A percentile compares a stretch with the other conserved stretches of the same genome.
These are phyloP conservation scores for Sphinx pinastri DNA, from an alignment of 2,888 invertebrate species.

Conservation along the genomic window DNA sequence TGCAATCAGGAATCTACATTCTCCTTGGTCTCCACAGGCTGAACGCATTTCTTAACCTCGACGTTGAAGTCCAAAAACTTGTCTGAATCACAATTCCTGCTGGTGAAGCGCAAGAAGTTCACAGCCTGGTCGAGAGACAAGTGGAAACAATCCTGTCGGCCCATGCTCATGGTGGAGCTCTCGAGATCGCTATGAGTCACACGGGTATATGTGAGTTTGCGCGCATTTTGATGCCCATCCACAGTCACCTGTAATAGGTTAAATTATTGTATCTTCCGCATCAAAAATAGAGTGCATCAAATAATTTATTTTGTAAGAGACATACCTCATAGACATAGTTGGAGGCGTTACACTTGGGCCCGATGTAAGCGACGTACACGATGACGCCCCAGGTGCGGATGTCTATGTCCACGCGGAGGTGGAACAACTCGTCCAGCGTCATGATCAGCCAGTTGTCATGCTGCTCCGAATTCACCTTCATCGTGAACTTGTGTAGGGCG, in stretches of 20 bases:
- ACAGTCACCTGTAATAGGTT: conserved; percentile 57
- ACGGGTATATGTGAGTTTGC: conserved; percentile 64
- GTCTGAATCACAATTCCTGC: conserved; percentile 62
- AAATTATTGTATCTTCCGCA: not conserved
- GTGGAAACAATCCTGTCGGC: conserved; percentile 73
- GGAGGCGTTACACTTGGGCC: conserved; percentile 67
- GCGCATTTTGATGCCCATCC: conserved; percentile 59
- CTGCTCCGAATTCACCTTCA: conserved; percentile 65
- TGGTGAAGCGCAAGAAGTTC: conserved; percentile 67
- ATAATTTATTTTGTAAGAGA: not conserved
- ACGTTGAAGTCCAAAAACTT: conserved; percentile 59
- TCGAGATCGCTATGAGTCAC: conserved; percentile 75
- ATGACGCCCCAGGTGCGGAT: conserved; percentile 65
- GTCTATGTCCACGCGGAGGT: conserved; percentile 67
- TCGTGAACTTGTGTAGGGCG: conserved; percentile 58
- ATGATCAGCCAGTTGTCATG: conserved; percentile 69
- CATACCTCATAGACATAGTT: conserved; percentile 66
- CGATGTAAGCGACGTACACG: conserved; percentile 71
- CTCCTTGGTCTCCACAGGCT: conserved; percentile 36
- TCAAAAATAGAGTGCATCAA: not conserved
- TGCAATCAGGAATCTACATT: conserved; percentile 50
- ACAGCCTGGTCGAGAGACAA: conserved; percentile 69
- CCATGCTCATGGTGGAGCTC: conserved; percentile 58
- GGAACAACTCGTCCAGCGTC: conserved; percentile 66
- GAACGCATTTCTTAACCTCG: conserved; percentile 47